Base-by-base conservation (phyloP, 2,888 invertebrate genomes). In the Branchellion lobata region DNA sequence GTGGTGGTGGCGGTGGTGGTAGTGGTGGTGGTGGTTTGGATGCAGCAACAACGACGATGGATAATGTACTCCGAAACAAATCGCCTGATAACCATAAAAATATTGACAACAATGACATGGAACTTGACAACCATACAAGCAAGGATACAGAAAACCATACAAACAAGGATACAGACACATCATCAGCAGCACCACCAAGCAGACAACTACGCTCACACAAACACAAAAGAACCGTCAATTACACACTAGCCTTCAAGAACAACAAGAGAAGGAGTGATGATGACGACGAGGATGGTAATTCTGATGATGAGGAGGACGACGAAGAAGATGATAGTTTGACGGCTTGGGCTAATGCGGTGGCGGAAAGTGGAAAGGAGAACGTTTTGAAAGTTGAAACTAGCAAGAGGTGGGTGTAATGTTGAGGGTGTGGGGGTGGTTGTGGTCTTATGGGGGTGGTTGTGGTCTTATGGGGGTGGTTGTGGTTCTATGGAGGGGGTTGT, bases 171-270 rank as follows among this genome's bases (percentile, higher is more conserved):
- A 47, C 8, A 57, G 8, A 3, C n/a, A 18, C 21, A 24, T 57
- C 61, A 57, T 14, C 8, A n/a, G 61, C 5, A 18, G 21, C 24
- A 57, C 8, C 24, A 57, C 5, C 61, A 36, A 51, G 47, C 21
- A 27, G 47, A 36, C 24, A 27, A 33, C 69, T 24, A 27, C 27
- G 33, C 3, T 18, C n/a, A 3, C 5, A 65, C 31, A 29, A 34
- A 36, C 65, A 69, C 21, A 61, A 53, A 27, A 81, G 69, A 29
- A 47, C 72, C 14, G 68, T 75, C 0, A 40, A 81, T 57, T 74
- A 72, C 33, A 74, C 51, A 34, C 51, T 79, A 8, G 68, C 79
- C 40, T 72, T 82, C 3, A 84, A 84, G 21, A 69, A 74, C 0
- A 81, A 82, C 24, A 81, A 81, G 5, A 82, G 80, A 5, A 80